Evolutionary conservation across 2,888 invertebrate genomes (phyloP).

Genomic region (Leuctra nigra): DNA sequence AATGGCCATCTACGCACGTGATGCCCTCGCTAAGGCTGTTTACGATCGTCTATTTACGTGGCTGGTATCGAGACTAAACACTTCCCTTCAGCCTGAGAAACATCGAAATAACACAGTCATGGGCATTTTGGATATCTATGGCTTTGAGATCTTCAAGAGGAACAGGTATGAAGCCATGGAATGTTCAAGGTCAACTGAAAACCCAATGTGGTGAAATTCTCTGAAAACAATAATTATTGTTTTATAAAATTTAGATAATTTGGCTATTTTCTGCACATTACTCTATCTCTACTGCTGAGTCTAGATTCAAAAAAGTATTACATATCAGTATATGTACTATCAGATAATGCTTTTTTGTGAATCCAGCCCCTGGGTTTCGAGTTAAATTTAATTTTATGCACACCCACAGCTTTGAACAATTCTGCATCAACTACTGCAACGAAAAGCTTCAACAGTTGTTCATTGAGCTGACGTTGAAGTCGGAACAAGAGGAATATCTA

Average conservation of each 20-base stretch:
- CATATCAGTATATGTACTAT: too few relatives aligned
- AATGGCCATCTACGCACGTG: slow-evolving; percentile 77
- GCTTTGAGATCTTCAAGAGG: slow-evolving; percentile 86
- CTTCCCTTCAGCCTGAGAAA: slow-evolving; percentile 57
- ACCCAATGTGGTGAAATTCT: too few relatives aligned
- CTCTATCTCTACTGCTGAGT: too few relatives aligned
- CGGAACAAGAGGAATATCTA: slow-evolving; percentile 88
- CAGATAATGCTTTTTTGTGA: too few relatives aligned
- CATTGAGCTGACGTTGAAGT: slow-evolving; percentile 82
- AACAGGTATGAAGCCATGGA: slow-evolving; percentile 62
- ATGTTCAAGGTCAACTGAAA: too few relatives aligned
- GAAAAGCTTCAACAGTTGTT: slow-evolving; percentile 92
- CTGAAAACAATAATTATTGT: too few relatives aligned
- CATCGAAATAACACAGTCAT: slow-evolving; percentile 61
- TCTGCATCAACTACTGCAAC: slow-evolving; percentile 94
- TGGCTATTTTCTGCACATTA: too few relatives aligned
- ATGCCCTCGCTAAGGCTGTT: slow-evolving; percentile 85
- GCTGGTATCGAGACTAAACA: slow-evolving; percentile 76
- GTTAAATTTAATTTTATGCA: too few relatives aligned
- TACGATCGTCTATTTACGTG: slow-evolving; percentile 88
- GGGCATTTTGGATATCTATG: slow-evolving; percentile 90
- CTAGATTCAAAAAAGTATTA: too few relatives aligned
- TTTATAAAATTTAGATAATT: too few relatives aligned
- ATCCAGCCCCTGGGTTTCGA: too few relatives aligned
- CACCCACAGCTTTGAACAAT: slow-evolving; percentile 75